Evolutionary conservation across 2,888 invertebrate genomes (phyloP).

Genomic region (Globia sparganii): DNA sequence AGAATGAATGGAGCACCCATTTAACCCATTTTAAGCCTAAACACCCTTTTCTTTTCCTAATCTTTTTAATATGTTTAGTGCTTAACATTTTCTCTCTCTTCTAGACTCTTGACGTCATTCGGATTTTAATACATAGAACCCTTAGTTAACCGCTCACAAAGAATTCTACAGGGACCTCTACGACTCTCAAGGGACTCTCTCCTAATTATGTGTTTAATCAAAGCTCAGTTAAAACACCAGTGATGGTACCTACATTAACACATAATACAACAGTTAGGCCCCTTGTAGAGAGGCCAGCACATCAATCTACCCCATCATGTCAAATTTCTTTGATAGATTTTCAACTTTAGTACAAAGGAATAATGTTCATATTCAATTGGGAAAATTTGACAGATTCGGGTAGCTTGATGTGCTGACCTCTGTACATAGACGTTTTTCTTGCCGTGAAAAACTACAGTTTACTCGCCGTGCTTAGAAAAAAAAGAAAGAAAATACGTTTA

Average conservation of each 20-base stretch:
- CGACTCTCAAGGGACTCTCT: no score
- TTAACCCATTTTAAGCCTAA: not conserved
- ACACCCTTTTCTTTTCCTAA: not conserved
- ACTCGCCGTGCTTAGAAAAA: no score
- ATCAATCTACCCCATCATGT: no score
- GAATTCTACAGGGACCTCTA: not conserved
- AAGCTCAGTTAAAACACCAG: not conserved
- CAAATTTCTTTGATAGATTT: no score
- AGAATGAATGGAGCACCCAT: not conserved
- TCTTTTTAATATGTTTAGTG: not conserved
- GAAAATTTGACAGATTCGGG: no score
- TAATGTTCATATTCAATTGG: no score
- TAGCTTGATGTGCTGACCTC: no score
- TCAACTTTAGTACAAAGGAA: no score
- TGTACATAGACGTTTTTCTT: no score
- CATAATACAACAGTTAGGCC: not conserved
- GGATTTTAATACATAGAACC: not conserved
- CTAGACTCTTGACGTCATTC: not conserved
- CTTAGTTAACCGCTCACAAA: not conserved
- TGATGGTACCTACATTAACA: not conserved
- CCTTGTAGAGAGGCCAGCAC: no score
- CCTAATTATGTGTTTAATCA: not conserved
- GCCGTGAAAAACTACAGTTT: no score
- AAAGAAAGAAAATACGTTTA: no score
- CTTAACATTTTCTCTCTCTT: not conserved